Conservation (phyloP, 2,797 vertebrate species). For the Todus mexicanus region DNA sequence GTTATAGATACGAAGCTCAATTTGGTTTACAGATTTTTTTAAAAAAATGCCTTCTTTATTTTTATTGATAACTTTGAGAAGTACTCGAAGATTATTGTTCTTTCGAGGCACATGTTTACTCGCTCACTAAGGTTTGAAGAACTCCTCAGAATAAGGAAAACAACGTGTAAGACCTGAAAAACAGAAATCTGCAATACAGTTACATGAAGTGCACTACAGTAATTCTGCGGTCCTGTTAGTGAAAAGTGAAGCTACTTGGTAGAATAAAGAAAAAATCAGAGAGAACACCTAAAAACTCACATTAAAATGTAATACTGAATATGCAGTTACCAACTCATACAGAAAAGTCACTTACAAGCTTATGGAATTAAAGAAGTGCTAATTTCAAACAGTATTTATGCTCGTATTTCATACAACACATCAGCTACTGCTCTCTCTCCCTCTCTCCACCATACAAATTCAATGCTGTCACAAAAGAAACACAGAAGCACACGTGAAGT, state of each 20-base stretch:
- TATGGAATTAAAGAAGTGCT: not conserved
- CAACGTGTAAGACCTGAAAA: not conserved
- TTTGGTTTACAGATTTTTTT: not conserved
- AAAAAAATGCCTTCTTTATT: not conserved
- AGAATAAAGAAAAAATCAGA: not conserved
- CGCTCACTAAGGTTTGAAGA: not conserved
- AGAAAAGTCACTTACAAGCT: not conserved
- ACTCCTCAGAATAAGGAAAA: not conserved
- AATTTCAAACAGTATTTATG: not conserved
- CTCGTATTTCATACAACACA: not conserved
- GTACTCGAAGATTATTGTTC: not conserved
- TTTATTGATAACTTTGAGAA: not conserved
- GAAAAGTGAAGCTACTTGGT: not conserved
- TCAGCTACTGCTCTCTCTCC: not conserved
- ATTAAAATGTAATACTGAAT: not conserved
- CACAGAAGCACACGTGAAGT: not conserved
- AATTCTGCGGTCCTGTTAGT: not conserved
- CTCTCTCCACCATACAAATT: not conserved
- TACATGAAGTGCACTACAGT: not conserved
- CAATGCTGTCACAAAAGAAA: not conserved
- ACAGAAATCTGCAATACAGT: not conserved
- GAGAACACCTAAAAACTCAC: not conserved
- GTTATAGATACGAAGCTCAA: not conserved
- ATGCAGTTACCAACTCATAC: not conserved
- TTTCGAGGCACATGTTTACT: not conserved